A percentile compares a stretch with the other conserved stretches of the same genome.
Conservation (phyloP, 2,888 invertebrate species). For the Beris chalybata region DNA sequence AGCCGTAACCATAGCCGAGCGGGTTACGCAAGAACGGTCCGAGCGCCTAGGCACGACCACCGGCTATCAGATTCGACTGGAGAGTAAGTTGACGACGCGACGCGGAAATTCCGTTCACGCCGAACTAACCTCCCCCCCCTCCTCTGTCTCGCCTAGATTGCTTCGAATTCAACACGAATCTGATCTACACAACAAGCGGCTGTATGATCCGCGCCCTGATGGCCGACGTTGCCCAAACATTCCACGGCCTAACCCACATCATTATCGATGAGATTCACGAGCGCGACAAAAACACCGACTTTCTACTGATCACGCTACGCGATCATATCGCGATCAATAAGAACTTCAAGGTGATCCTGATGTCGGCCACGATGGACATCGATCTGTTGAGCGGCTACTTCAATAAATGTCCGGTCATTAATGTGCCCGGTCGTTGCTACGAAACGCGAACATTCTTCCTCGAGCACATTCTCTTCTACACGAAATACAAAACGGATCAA, state of each 20-base stretch:
- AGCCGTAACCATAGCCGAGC: conserved; percentile 84
- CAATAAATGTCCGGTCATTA: conserved; percentile 73
- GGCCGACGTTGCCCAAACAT: conserved; percentile 62
- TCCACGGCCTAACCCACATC: conserved; percentile 67
- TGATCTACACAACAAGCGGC: conserved; percentile 53
- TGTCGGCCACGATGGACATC: conserved; percentile 93
- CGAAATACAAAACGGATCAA: conserved; percentile 48
- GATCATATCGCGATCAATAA: conserved; percentile 70
- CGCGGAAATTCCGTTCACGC: not conserved
- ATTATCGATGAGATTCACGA: conserved; percentile 96
- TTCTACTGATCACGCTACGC: conserved; percentile 81
- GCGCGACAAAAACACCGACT: conserved; percentile 89
- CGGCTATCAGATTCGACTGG: conserved; percentile 90
- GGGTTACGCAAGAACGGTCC: conserved; percentile 74
- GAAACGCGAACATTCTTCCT: conserved; percentile 76
- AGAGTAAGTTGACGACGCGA: conserved; percentile 61
- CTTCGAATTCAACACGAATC: conserved; percentile 46
- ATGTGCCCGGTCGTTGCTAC: conserved; percentile 74
- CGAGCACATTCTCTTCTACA: conserved; percentile 74
- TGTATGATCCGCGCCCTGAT: conserved; percentile 76
- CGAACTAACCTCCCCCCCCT: not conserved
- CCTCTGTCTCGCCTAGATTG: conserved; percentile 44
- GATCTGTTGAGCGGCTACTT: conserved; percentile 82
- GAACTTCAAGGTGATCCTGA: conserved; percentile 80
- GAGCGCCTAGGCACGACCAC: conserved; percentile 70